Evolutionary conservation across 1,140 invertebrate species (phyloP).

Genomic region (Phymorhynchus buccinoides): DNA sequence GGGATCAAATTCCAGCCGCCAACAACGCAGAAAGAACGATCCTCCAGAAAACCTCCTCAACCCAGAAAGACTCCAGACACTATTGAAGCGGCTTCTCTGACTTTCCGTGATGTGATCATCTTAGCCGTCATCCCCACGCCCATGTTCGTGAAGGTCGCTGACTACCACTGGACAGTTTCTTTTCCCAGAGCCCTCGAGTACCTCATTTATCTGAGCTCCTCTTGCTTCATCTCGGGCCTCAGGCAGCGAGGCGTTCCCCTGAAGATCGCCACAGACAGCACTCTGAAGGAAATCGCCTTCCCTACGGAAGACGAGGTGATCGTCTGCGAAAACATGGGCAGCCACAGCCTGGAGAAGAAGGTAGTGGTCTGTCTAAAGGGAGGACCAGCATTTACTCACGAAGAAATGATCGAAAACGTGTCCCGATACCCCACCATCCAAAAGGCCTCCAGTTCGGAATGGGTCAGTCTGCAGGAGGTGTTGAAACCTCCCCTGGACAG

Average conservation of each 20-base stretch:
- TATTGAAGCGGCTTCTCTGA: neutral
- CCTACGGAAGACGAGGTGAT: neutral
- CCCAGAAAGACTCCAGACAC: neutral
- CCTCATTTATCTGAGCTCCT: neutral
- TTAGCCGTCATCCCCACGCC: neutral
- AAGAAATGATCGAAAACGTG: neutral
- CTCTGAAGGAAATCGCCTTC: constrained; percentile 4
- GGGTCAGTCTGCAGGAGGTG: neutral
- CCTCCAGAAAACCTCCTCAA: neutral
- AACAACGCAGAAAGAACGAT: neutral
- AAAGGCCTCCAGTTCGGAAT: neutral
- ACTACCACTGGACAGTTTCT: neutral
- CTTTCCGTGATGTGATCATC: constrained; percentile 8
- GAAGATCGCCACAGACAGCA: neutral
- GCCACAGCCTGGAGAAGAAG: constrained; percentile 12
- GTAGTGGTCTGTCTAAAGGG: constrained; percentile 3
- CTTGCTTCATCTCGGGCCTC: neutral
- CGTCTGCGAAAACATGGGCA: neutral
- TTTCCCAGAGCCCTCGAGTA: neutral
- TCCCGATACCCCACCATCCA: neutral
- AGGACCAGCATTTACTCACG: neutral
- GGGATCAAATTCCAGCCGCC: neutral
- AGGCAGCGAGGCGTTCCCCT: neutral
- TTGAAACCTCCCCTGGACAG: neutral
- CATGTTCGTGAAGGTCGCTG: neutral